These are phyloP conservation scores for Oophaga sylvatica DNA, from an alignment of 2,797 vertebrate genomes.

Conservation along the genomic window DNA sequence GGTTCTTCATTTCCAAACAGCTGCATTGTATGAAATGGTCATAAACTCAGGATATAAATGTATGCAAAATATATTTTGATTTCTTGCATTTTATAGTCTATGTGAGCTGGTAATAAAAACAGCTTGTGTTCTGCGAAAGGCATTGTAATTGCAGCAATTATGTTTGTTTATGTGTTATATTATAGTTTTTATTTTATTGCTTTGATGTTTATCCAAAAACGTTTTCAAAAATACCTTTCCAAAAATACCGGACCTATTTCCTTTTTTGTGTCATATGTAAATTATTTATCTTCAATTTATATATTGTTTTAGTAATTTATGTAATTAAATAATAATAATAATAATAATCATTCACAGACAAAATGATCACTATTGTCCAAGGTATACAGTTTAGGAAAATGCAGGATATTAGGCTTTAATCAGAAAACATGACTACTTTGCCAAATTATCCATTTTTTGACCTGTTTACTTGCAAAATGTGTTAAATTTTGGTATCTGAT, in stretches of 20 bases:
- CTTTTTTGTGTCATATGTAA: not conserved
- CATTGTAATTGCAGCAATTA: constrained; percentile 52
- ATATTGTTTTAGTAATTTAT: not conserved
- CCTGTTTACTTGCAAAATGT: not conserved
- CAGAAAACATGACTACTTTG: not conserved
- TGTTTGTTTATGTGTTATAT: constrained; percentile 54
- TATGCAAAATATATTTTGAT: constrained; percentile 54
- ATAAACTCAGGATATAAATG: constrained; percentile 47
- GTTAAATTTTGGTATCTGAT: no score
- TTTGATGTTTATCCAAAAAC: constrained; percentile 55
- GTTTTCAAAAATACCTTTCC: not conserved
- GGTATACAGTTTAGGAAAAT: not conserved
- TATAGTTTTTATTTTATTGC: constrained; percentile 55
- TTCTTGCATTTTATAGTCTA: constrained; percentile 41
- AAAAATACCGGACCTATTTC: constrained; percentile 7
- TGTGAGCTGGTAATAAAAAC: constrained; percentile 50
- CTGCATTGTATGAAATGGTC: constrained; percentile 48
- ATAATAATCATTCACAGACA: not conserved
- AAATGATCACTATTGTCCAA: not conserved
- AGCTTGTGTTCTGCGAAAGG: constrained; percentile 53
- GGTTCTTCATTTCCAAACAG: constrained; percentile 30
- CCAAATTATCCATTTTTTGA: not conserved
- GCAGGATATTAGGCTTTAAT: not conserved
- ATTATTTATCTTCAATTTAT: constrained; percentile 19
- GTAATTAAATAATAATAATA: not conserved